These are phyloP conservation scores for Halocaridina rubra DNA, from an alignment of 2,888 invertebrate species.

Conservation along the genomic window DNA sequence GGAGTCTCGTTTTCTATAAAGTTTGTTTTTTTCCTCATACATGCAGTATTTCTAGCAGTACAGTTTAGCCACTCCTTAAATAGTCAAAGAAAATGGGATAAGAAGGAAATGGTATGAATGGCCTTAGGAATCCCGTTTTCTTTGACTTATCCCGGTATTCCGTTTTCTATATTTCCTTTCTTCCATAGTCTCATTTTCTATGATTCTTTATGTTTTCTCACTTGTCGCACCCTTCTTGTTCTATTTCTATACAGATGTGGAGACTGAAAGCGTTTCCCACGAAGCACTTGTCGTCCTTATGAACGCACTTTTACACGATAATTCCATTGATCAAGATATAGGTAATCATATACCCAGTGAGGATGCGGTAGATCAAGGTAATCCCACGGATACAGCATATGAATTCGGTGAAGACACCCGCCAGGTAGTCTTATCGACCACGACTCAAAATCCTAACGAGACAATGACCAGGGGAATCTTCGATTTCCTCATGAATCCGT, in stretches of 20 bases:
- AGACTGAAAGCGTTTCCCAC: constrained; percentile 33
- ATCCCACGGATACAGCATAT: not conserved
- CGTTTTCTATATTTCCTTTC: not conserved
- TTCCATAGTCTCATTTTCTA: not conserved
- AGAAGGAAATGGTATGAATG: not conserved
- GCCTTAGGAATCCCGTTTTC: too few relatives aligned
- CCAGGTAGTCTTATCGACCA: too few relatives aligned
- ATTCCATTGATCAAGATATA: constrained; percentile 22
- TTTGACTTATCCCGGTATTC: too few relatives aligned
- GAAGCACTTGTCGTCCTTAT: constrained; percentile 48
- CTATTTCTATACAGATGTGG: constrained; percentile 43
- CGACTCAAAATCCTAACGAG: constrained; percentile 3
- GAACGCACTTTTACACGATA: constrained; percentile 52
- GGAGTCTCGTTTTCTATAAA: too few relatives aligned
- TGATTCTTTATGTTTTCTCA: constrained; percentile 3
- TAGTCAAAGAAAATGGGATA: not conserved
- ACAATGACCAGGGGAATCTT: constrained; percentile 27
- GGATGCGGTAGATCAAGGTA: not conserved
- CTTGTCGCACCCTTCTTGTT: constrained; percentile 29
- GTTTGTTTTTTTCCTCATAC: too few relatives aligned
- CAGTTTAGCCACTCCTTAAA: too few relatives aligned
- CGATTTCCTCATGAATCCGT: constrained; percentile 38
- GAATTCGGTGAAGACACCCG: too few relatives aligned
- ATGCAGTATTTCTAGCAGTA: too few relatives aligned
- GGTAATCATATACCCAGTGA: constrained; percentile 16